These are phyloP conservation scores for Chaenogobius annularis DNA, from an alignment of 2,113 vertebrate species.

Conservation along the genomic window DNA sequence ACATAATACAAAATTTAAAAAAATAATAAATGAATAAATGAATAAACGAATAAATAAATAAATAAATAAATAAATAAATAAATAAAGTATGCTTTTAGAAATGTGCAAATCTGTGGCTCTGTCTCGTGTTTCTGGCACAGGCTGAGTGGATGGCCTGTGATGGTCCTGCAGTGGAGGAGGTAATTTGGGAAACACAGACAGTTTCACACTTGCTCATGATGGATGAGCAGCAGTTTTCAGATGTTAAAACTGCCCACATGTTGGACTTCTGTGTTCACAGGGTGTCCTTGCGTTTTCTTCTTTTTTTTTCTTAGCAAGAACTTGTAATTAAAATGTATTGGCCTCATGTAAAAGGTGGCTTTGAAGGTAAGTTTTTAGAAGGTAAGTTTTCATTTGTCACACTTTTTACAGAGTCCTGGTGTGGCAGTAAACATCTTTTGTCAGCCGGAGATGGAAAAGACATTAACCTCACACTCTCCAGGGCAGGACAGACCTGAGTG, in stretches of 20 bases:
- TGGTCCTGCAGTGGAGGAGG: neutral
- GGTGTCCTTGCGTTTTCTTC: neutral
- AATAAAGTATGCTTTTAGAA: neutral
- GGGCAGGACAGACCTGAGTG: neutral
- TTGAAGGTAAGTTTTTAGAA: neutral
- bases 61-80: too few species aligned
- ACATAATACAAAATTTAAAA: too few species aligned
- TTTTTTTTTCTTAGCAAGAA: neutral
- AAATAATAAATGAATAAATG: too few species aligned
- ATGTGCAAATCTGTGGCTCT: neutral
- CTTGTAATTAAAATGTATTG: neutral
- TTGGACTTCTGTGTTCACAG: neutral
- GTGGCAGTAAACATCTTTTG: constrained; percentile 9
- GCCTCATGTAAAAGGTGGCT: neutral
- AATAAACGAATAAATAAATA: too few species aligned
- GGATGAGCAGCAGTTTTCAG: constrained; percentile 9
- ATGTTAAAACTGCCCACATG: constrained; percentile 6
- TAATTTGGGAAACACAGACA: constrained; percentile 13
- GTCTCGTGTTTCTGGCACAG: constrained; percentile 3
- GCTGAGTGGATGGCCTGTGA: neutral
- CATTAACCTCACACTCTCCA: neutral
- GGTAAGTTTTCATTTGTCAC: neutral
- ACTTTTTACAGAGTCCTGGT: neutral
- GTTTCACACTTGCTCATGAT: constrained; percentile 11
- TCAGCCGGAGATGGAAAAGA: neutral